Evolutionary conservation across 2,888 invertebrate species (phyloP).

Genomic region (Mystacides longicornis): DNA sequence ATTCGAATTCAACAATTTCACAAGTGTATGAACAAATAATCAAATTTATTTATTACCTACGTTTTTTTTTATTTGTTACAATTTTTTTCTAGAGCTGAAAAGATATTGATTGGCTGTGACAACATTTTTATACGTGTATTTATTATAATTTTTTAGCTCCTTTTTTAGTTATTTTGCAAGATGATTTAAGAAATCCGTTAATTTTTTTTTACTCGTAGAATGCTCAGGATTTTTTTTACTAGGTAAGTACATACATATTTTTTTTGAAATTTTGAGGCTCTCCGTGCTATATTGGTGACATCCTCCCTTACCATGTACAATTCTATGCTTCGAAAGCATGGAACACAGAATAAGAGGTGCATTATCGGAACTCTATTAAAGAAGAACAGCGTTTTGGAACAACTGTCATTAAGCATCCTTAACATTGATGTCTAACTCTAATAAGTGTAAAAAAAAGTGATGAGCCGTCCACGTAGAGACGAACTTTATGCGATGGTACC

Average conservation of each 20-base stretch:
- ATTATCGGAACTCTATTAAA: too few relatives aligned
- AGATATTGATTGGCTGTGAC: not conserved
- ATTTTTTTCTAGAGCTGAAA: not conserved
- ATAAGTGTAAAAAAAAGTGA: too few relatives aligned
- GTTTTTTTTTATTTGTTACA: not conserved
- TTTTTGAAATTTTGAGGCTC: not conserved
- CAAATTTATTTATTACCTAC: slow-evolving; percentile 10
- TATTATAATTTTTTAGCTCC: not conserved
- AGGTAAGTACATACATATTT: not conserved
- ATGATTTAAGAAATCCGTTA: not conserved
- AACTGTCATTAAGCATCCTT: too few relatives aligned
- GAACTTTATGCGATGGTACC: too few relatives aligned
- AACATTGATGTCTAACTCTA: too few relatives aligned
- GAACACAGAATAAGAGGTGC: too few relatives aligned
- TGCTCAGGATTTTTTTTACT: too few relatives aligned
- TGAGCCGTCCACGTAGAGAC: too few relatives aligned
- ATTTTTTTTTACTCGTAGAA: not conserved
- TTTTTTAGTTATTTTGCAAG: not conserved
- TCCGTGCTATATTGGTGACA: too few relatives aligned
- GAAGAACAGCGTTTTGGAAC: too few relatives aligned
- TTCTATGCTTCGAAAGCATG: too few relatives aligned
- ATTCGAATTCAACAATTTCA: not conserved
- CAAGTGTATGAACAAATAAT: slow-evolving; percentile 6
- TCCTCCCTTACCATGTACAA: too few relatives aligned
- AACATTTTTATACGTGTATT: not conserved